A percentile compares a stretch with the other conserved stretches of the same genome.
Conservation (phyloP, 1,140 invertebrate species). For the Caenorhabditis brenneri region DNA sequence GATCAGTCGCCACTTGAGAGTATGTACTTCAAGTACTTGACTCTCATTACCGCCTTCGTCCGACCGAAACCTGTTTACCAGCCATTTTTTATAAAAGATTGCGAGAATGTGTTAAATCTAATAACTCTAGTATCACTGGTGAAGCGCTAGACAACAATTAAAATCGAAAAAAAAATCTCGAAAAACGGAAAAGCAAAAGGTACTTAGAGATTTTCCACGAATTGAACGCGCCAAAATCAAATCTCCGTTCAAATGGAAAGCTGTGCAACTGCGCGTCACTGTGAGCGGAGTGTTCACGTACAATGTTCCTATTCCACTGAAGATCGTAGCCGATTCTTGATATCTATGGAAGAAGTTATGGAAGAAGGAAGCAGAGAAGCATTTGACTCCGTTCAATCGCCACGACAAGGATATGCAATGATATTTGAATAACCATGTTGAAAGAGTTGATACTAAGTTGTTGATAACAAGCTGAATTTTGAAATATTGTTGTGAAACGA, state of each 20-base stretch:
- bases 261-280: not conserved
- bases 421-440: too few relatives aligned
- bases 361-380: too few relatives aligned
- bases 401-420: too few relatives aligned
- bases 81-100: not conserved
- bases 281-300: not conserved
- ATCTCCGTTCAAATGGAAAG: not conserved
- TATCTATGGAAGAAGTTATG: too few relatives aligned
- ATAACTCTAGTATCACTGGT: not conserved
- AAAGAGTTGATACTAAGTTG: too few relatives aligned
- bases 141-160: not conserved
- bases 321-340: not conserved
- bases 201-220: too few relatives aligned
- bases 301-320: not conserved
- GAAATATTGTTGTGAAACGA: too few relatives aligned
- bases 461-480: too few relatives aligned
- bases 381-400: too few relatives aligned
- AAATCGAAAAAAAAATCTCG: too few relatives aligned
- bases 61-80: constrained; percentile 21
- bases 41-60: constrained; percentile 25
- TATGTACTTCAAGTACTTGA: constrained; percentile 40
- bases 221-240: not conserved
- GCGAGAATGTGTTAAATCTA: not conserved
- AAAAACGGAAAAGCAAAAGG: too few relatives aligned
- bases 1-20: constrained; percentile 21